These are phyloP conservation scores for Drosophila imparisetae DNA, from an alignment of 2,888 invertebrate species.

Conservation along the genomic window DNA sequence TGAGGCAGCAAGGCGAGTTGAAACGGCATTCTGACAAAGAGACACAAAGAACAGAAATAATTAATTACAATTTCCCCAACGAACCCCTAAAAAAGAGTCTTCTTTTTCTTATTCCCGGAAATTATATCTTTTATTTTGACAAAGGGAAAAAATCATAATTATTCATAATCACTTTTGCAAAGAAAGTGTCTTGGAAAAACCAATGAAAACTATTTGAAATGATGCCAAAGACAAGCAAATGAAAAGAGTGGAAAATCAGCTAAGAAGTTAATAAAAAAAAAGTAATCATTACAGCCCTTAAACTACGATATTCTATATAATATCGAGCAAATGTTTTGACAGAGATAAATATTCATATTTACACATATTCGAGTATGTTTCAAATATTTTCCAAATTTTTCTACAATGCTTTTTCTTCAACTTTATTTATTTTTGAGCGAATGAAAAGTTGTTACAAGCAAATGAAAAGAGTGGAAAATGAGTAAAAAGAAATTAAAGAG, in stretches of 20 bases:
- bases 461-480: constrained; percentile 1
- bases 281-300: too few species aligned
- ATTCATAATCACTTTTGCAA: neutral
- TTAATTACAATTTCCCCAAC: neutral
- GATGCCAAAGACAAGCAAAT: too few species aligned
- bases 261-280: neutral
- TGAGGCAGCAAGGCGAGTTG: constrained; percentile 90
- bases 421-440: neutral
- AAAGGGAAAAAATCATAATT: neutral
- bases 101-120: neutral
- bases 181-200: neutral
- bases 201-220: neutral
- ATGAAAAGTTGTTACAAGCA: neutral
- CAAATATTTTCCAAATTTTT: neutral
- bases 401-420: neutral
- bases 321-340: neutral
- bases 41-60: neutral
- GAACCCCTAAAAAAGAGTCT: neutral
- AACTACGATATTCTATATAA: too few species aligned
- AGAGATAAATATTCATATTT: neutral
- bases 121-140: neutral
- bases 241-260: neutral
- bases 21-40: constrained; percentile 86
- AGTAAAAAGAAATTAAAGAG: neutral
- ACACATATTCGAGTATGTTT: neutral